A percentile compares a stretch with the other conserved stretches of the same genome.
Evolutionary conservation across 2,113 vertebrate species (phyloP).

Genomic region (Melozone crissalis): DNA sequence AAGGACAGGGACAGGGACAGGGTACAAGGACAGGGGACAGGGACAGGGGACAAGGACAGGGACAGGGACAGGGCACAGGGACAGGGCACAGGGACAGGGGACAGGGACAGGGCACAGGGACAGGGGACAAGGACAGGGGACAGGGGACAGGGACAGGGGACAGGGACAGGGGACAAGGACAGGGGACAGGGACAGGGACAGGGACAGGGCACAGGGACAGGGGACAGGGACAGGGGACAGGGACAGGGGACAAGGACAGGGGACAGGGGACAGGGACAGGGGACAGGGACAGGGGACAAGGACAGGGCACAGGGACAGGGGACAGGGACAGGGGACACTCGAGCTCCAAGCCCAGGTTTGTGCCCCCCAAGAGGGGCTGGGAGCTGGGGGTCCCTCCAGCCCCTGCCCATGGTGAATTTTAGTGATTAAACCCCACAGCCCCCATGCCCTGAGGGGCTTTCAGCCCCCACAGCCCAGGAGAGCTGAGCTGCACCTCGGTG

Average conservation of each 20-base stretch:
- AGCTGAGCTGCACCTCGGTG: background rate
- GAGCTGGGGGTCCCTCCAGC: no score
- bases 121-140: background rate
- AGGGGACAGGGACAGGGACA: fast-evolving
- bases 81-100: background rate
- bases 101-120: background rate
- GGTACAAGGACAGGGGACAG: no score
- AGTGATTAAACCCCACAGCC: no score
- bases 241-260: no score
- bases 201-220: background rate
- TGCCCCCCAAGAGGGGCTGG: no score
- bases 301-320: background rate
- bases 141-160: background rate
- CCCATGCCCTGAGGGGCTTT: no score
- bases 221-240: background rate
- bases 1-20: no score
- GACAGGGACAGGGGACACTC: background rate
- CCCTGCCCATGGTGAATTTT: no score
- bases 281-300: background rate
- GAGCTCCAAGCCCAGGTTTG: no score
- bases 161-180: background rate
- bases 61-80: background rate
- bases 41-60: background rate
- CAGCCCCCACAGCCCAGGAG: no score
- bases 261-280: background rate